Evolutionary conservation across 2,113 vertebrate genomes (phyloP).

Genomic region (Laticauda laticaudata): DNA sequence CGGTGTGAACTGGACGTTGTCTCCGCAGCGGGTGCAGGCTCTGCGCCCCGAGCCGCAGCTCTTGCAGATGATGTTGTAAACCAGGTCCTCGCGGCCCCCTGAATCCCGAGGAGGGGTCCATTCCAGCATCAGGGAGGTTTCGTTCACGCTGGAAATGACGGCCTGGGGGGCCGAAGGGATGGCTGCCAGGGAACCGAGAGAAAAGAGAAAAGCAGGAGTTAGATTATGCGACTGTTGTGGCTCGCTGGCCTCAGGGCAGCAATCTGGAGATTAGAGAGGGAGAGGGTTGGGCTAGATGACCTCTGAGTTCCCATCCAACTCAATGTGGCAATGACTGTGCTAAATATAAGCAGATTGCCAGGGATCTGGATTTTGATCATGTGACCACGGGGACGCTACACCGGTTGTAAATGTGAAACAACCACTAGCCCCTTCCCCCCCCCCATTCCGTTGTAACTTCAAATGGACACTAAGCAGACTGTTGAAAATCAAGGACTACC

Average conservation of each 20-base stretch:
- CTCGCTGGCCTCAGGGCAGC: not conserved
- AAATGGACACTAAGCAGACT: no score
- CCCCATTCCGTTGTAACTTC: no score
- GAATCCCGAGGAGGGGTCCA: constrained; percentile 82
- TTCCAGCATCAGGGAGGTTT: constrained; percentile 90
- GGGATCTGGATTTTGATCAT: no score
- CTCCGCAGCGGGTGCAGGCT: constrained; percentile 89
- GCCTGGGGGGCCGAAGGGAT: constrained; percentile 84
- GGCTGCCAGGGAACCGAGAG: constrained; percentile 65
- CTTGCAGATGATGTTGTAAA: constrained; percentile 97
- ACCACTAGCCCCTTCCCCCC: no score
- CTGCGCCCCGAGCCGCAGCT: constrained; percentile 85
- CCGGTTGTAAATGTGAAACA: no score
- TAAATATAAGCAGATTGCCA: no score
- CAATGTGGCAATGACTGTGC: no score
- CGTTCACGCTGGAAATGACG: constrained; percentile 93
- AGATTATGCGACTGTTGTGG: accelerated
- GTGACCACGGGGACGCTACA: no score
- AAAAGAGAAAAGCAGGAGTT: not conserved
- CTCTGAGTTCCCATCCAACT: no score
- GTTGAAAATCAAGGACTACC: no score
- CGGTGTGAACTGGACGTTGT: constrained; percentile 90
- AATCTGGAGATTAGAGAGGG: not conserved
- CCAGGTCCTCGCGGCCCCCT: constrained; percentile 87
- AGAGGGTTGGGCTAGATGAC: not conserved